A percentile compares a stretch with the other conserved stretches of the same genome.
Evolutionary conservation across 2,888 invertebrate genomes (phyloP).

Genomic region (Amphiduros pacificus): DNA sequence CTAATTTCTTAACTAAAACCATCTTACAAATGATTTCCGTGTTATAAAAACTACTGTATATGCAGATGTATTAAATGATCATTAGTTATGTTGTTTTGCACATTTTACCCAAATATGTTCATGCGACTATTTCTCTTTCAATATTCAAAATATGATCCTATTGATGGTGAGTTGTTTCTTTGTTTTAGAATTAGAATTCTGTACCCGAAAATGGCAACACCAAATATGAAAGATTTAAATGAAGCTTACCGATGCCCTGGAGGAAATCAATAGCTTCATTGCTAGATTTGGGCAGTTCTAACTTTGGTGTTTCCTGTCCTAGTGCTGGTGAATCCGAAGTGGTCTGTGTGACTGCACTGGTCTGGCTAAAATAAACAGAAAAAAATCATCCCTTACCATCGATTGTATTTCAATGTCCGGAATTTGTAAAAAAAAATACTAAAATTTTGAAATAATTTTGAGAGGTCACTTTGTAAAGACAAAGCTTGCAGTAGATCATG

Average conservation of each 20-base stretch:
- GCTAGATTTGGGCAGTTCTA: conserved; percentile 37
- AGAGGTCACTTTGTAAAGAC: no score
- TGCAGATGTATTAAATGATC: no score
- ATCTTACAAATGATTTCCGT: no score
- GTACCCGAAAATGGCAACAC: not conserved
- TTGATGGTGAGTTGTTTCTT: not conserved
- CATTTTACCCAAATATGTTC: not conserved
- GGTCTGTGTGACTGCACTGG: conserved; percentile 11
- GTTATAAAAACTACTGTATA: no score
- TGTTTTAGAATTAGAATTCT: not conserved
- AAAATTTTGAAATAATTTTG: no score
- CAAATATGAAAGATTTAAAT: not conserved
- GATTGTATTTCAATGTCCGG: no score
- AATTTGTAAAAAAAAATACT: no score
- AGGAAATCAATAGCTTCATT: conserved; percentile 41
- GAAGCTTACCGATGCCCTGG: conserved; percentile 40
- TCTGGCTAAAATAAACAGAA: conserved; percentile 8
- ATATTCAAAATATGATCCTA: not conserved
- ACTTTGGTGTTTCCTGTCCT: not conserved
- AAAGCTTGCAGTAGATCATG: no score
- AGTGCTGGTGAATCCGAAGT: conserved; percentile 4
- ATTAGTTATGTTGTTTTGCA: no score
- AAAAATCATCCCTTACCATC: no score
- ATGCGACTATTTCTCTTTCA: not conserved
- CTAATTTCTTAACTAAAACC: no score